These are phyloP conservation scores for Drosophila subquinaria DNA, from an alignment of 2,888 invertebrate species.

Conservation along the genomic window DNA sequence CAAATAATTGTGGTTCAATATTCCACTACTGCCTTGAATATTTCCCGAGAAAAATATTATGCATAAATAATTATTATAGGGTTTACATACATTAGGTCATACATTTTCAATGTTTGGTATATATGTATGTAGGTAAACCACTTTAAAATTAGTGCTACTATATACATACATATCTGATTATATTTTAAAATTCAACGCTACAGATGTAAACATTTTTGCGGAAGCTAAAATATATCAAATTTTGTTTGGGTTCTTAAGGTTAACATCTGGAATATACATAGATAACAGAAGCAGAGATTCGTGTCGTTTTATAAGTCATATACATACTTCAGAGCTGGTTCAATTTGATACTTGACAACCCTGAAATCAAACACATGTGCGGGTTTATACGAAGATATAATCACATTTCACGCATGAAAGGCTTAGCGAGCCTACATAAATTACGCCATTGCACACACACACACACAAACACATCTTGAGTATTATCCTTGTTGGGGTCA, in stretches of 20 bases:
- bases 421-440: slow-evolving; percentile 74
- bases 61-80: slow-evolving; percentile 5
- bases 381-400: slow-evolving; percentile 53
- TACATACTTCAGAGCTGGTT: background rate
- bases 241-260: slow-evolving; percentile 5
- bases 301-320: background rate
- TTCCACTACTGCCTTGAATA: slow-evolving; percentile 31
- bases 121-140: background rate
- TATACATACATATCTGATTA: background rate
- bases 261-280: background rate
- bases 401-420: slow-evolving; percentile 74
- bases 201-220: slow-evolving; percentile 7
- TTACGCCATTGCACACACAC: slow-evolving; percentile 60
- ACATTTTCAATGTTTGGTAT: background rate
- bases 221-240: background rate
- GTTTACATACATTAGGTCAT: background rate
- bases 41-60: background rate
- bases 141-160: background rate
- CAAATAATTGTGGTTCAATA: slow-evolving; percentile 37
- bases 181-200: background rate
- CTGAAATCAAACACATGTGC: slow-evolving; percentile 24
- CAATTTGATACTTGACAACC: slow-evolving; percentile 29
- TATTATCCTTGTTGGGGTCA: slow-evolving; percentile 55
- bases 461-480: slow-evolving; percentile 16
- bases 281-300: background rate